Percentiles rank a stretch among this genome's conserved stretches.
These are phyloP conservation scores for Pycnomerus fuliginosus DNA, from an alignment of 2,888 invertebrate species.

Conservation along the genomic window DNA sequence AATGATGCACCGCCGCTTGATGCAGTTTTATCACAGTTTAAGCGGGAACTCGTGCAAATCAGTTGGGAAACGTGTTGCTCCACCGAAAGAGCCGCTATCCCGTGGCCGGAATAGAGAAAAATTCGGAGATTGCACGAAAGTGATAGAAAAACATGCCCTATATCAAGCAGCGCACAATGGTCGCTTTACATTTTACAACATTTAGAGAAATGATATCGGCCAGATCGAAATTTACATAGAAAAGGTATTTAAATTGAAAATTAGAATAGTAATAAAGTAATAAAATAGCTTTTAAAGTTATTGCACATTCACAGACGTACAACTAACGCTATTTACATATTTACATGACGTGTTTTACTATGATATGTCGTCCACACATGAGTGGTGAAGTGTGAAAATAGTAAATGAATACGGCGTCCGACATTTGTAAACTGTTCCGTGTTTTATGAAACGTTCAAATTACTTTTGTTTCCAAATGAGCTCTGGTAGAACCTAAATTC, in stretches of 20 bases:
- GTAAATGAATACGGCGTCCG: slow-evolving; percentile 41
- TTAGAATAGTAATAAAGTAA: slow-evolving; percentile 52
- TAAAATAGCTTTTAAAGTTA: slow-evolving; percentile 51
- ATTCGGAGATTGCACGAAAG: no score
- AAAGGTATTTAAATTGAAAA: slow-evolving; percentile 52
- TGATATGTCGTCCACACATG: slow-evolving; percentile 48
- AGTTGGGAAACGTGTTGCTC: slow-evolving; percentile 25
- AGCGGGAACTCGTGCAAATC: slow-evolving; percentile 32
- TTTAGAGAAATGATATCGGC: slow-evolving; percentile 46
- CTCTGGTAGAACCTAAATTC: no score
- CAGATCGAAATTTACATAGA: slow-evolving; percentile 49
- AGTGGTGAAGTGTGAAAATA: slow-evolving; percentile 47
- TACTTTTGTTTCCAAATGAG: no score
- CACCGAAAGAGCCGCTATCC: no score
- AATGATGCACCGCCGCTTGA: slow-evolving; percentile 30
- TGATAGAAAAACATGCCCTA: slow-evolving; percentile 26
- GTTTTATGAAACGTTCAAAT: no score
- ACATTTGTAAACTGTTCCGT: slow-evolving; percentile 37
- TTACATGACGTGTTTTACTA: slow-evolving; percentile 46
- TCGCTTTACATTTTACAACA: slow-evolving; percentile 47
- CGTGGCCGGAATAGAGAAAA: no score
- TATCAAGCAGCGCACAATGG: slow-evolving; percentile 37
- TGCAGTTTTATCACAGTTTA: slow-evolving; percentile 35
- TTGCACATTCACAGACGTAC: slow-evolving; percentile 44
- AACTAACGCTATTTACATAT: slow-evolving; percentile 48